Evolutionary conservation across 2,797 vertebrate genomes (phyloP), one percentile per base, ranked within the genome.

Genomic region (Accipiter badius): DNA sequence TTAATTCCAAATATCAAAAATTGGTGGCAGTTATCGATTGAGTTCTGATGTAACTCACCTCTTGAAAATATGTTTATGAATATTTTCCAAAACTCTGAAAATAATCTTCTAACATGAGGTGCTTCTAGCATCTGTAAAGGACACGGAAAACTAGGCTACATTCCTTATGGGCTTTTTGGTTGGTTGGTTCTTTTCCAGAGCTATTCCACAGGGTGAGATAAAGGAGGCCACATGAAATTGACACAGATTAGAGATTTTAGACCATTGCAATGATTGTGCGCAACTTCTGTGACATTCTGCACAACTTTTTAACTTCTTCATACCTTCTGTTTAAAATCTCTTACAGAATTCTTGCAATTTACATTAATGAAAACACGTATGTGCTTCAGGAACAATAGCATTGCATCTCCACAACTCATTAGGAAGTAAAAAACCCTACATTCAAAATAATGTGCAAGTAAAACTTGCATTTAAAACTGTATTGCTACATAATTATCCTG

Each of bases 401-500:
- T 93, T 97, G 92, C 40, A 47, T 91, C 78, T 92, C 62, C 63
- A 88, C 94, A 93, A 95, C 44, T 95, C 93, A 97, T 33, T 67
- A 84, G 74, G 65, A 95, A 70, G 84, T 80, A 92, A 93, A 94
- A 93, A 85, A 42, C 5, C 90, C 91, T 89, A 85, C 59, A 90
- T 95, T 97, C 47, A 91, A 95, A 97, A 91, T 57, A 92, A 94
- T 77, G 69, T 63, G 63, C 70, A 92, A 93, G 66, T 93, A 94
- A 94, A 97, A 90, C 44, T 84, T 95, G 69, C 77, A 40, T 86
- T 97, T 96, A 90, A 95, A 97, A 93, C 82, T 5, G 19, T 91
- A 95, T 89, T 94, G 87, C 91, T 93, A 50, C 95, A 95, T 96
- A 97, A 97, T 98, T 97, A 95, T 95, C 80, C 89, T 98, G 98